These are phyloP conservation scores for Platycercus adscitus DNA, from an alignment of 2,113 vertebrate species.

Conservation along the genomic window DNA sequence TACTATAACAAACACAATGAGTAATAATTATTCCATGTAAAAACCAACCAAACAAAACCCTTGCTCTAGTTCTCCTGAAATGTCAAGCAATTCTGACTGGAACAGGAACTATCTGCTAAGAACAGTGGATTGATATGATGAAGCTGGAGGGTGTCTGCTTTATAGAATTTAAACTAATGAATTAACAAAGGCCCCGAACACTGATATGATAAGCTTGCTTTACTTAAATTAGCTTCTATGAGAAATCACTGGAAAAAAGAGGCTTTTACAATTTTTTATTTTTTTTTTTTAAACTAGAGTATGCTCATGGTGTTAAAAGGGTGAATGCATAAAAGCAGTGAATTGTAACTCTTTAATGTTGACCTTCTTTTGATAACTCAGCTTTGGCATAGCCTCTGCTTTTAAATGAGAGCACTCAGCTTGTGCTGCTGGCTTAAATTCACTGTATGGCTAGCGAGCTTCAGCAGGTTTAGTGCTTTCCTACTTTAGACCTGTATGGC, in stretches of 20 bases:
- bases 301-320: not conserved
- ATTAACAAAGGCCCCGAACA: not conserved
- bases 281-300: not conserved
- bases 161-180: not conserved
- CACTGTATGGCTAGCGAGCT: not conserved
- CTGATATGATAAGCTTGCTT: not conserved
- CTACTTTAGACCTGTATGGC: constrained; percentile 49
- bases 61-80: not conserved
- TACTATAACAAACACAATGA: not conserved
- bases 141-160: not conserved
- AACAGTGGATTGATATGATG: not conserved
- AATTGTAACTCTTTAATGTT: not conserved
- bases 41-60: not conserved
- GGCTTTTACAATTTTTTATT: not conserved
- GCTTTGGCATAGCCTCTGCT: not conserved
- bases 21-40: not conserved
- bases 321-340: not conserved
- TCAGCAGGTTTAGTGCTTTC: constrained; percentile 62
- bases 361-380: constrained; percentile 27
- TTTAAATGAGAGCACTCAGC: constrained; percentile 16
- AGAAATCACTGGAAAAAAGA: not conserved
- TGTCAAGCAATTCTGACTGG: not conserved
- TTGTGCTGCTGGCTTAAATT: constrained; percentile 43
- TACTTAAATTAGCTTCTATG: not conserved
- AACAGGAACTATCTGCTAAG: not conserved